Base-by-base conservation (phyloP, 2,888 invertebrate species). In the Agrenia bidenticulata region DNA sequence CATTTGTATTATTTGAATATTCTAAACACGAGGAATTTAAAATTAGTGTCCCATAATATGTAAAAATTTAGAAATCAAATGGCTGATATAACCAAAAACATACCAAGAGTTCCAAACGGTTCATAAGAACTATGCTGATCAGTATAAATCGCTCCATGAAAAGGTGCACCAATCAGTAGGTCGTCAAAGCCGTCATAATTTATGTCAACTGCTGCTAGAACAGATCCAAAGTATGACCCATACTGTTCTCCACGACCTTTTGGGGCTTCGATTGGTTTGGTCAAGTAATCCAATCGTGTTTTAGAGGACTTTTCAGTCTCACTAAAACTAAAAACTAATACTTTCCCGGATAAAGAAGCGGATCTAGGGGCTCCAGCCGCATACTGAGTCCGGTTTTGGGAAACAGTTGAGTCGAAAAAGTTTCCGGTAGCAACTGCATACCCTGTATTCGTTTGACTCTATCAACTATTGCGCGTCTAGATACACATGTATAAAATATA, bases 111-210 rank as follows among this genome's bases (percentile, higher is more conserved):
- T 88, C 88, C 76, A 87, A 89, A 78, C n/a, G n/a, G n/a, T n/a
- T n/a, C n/a, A n/a, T 87, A 88, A 76, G 73, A 70, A 0, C 64
- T 66, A 49, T 69, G 63, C 54, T 67, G 66, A 50, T 61, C 61
- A 11, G 11, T 32, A 32, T 32, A 11, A 32, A 32, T 32, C 5
- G 79, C 55, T 54, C 21, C 61, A 63, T 9, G 57, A 27, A 41
- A 41, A 19, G 70, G 70, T 2, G 70, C 70, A 15, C 70, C 67
- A 37, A 70, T 63, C 26, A 65, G 21, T 2, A 70, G 54, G 37
- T 67, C 67, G 32, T 67, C 67, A 26, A 49, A n/a, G 11, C 63
- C 64, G 59, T 64, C 49, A 15, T 49, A 61, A 54, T 67, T 42
- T 4, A 67, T 54, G 24, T 70, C 63, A 11, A 27, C 54, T 2